A percentile compares a stretch with the other conserved stretches of the same genome.
These are phyloP conservation scores for Harpalus rubripes DNA, from an alignment of 2,888 invertebrate species.

Conservation along the genomic window DNA sequence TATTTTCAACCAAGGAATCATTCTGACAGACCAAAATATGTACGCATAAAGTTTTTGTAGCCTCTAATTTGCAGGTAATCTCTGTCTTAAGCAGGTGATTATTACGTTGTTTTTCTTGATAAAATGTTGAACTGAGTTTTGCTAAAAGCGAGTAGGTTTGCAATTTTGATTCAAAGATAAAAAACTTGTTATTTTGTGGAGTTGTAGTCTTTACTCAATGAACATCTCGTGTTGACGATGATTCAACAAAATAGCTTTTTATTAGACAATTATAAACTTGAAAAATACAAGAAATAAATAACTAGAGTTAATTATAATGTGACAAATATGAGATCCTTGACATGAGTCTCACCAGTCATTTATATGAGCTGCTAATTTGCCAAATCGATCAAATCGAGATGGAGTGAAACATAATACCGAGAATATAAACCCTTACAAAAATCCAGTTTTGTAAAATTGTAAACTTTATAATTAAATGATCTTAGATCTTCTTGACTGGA, in stretches of 20 bases:
- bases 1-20: conserved; percentile 19
- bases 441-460: no score
- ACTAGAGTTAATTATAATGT: no score
- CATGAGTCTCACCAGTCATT: no score
- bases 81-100: conserved; percentile 28
- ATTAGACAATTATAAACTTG: not conserved
- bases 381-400: no score
- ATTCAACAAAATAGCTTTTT: not conserved
- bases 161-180: conserved; percentile 24
- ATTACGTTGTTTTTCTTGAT: conserved; percentile 24
- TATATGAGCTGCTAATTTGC: no score
- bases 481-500: no score
- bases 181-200: conserved; percentile 15
- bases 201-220: not conserved
- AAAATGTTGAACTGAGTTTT: conserved; percentile 12
- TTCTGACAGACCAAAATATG: conserved; percentile 12
- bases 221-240: not conserved
- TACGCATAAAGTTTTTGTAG: conserved; percentile 37
- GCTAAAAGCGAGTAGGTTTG: conserved; percentile 8
- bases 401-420: no score
- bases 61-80: conserved; percentile 35
- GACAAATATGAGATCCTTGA: no score
- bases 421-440: no score
- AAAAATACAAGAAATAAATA: no score
- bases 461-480: no score